These are phyloP conservation scores for Calypte anna DNA, from an alignment of 2,113 vertebrate species.

Conservation along the genomic window DNA sequence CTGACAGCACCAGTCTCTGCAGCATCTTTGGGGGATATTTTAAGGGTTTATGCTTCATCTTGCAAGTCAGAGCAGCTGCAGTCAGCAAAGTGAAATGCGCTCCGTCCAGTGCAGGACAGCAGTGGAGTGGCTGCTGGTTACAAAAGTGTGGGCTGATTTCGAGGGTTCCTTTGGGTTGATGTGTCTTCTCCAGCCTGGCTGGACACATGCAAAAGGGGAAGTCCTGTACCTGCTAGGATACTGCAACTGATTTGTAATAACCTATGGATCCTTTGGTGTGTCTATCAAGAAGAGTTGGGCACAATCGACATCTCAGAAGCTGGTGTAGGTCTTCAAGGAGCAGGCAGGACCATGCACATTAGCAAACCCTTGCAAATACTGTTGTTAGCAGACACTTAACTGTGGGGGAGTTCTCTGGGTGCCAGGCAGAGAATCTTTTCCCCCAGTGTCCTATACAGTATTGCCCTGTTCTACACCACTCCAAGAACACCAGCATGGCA, in stretches of 20 bases:
- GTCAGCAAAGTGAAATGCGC: background rate
- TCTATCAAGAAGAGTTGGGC: background rate
- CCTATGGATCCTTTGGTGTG: background rate
- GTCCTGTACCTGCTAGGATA: background rate
- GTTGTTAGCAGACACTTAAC: background rate
- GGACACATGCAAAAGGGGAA: background rate
- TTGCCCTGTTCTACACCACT: accelerated
- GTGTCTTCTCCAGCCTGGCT: background rate
- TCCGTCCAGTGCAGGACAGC: background rate
- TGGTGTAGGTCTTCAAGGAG: background rate
- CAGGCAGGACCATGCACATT: background rate
- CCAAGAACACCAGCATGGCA: background rate
- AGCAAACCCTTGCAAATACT: background rate
- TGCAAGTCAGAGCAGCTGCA: background rate
- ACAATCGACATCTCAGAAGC: background rate
- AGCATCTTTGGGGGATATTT: background rate
- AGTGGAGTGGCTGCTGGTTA: background rate
- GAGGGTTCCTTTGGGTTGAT: background rate
- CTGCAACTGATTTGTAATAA: background rate
- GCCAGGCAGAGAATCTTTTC: background rate
- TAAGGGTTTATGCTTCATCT: background rate
- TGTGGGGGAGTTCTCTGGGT: background rate
- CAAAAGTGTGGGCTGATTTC: background rate
- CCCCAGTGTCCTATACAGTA: background rate
- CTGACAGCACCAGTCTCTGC: background rate